Conservation (phyloP, 2,888 invertebrate species). For the Cloeon dipterum region DNA sequence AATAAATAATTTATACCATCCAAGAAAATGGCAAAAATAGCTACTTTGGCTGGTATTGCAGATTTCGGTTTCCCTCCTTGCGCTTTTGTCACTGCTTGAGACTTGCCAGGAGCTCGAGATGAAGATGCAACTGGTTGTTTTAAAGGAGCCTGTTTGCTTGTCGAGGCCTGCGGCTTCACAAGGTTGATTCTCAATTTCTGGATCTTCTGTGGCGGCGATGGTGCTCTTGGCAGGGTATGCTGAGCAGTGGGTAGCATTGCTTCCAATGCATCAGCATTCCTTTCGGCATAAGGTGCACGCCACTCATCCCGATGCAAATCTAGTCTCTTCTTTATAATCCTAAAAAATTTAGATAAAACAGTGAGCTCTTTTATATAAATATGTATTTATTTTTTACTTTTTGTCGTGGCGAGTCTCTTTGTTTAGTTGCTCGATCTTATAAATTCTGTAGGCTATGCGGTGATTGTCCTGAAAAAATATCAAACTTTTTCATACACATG, state of each 20-base stretch:
- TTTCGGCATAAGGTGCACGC: slow-evolving; percentile 31
- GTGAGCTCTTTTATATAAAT: background rate
- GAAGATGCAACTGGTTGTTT: too few species aligned
- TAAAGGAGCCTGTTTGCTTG: too few species aligned
- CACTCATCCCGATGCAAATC: slow-evolving; percentile 47
- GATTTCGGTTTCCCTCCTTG: background rate
- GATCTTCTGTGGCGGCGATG: too few species aligned
- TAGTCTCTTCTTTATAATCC: slow-evolving; percentile 38
- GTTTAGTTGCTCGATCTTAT: slow-evolving; percentile 42
- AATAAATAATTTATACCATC: too few species aligned
- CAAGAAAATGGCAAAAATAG: background rate
- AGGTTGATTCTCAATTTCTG: too few species aligned
- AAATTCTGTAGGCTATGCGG: slow-evolving; percentile 42
- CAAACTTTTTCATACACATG: too few species aligned
- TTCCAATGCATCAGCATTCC: too few species aligned
- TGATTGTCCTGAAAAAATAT: slow-evolving; percentile 34
- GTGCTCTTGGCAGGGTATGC: too few species aligned
- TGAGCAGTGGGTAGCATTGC: too few species aligned
- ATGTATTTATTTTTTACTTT: slow-evolving; percentile 15
- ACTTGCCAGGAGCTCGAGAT: too few species aligned
- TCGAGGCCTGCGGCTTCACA: too few species aligned
- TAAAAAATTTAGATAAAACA: slow-evolving; percentile 11
- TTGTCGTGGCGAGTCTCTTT: slow-evolving; percentile 43
- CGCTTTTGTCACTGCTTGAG: too few species aligned
- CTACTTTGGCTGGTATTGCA: background rate